These are phyloP conservation scores for Drosophila ezoana DNA, from an alignment of 2,888 invertebrate genomes.

Conservation along the genomic window DNA sequence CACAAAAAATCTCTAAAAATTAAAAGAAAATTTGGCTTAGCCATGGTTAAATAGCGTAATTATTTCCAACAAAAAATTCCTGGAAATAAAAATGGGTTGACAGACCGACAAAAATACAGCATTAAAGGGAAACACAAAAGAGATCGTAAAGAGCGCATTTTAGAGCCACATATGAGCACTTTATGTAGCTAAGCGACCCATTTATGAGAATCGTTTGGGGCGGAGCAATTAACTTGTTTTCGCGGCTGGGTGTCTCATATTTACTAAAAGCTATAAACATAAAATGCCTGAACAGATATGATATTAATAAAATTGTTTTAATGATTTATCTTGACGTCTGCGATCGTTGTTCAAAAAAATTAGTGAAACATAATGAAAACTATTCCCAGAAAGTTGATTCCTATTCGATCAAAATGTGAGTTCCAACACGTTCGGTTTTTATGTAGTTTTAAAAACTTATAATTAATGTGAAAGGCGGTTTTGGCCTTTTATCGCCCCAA, in stretches of 20 bases:
- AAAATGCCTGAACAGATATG: conserved; percentile 25
- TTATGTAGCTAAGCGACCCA: conserved; percentile 45
- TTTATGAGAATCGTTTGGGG: conserved; percentile 46
- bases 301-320: conserved; percentile 71
- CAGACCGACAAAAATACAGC: conserved; percentile 60
- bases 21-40: conserved; percentile 28
- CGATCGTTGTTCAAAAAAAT: conserved; percentile 49
- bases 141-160: conserved; percentile 37
- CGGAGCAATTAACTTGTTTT: conserved; percentile 45
- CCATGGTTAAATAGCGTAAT: conserved; percentile 50
- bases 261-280: conserved; percentile 20
- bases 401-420: conserved; percentile 75
- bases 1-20: conserved; percentile 20
- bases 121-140: conserved; percentile 40
- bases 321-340: conserved; percentile 56
- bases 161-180: conserved; percentile 25
- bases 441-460: conserved; percentile 74
- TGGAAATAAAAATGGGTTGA: conserved; percentile 45
- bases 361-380: conserved; percentile 72
- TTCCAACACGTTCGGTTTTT: conserved; percentile 46
- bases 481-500: conserved; percentile 67
- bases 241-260: conserved; percentile 40
- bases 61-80: conserved; percentile 41
- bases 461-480: conserved; percentile 74
- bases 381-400: conserved; percentile 59